Evolutionary conservation across 2,797 vertebrate genomes (phyloP).

Genomic region (Masticophis lateralis): DNA sequence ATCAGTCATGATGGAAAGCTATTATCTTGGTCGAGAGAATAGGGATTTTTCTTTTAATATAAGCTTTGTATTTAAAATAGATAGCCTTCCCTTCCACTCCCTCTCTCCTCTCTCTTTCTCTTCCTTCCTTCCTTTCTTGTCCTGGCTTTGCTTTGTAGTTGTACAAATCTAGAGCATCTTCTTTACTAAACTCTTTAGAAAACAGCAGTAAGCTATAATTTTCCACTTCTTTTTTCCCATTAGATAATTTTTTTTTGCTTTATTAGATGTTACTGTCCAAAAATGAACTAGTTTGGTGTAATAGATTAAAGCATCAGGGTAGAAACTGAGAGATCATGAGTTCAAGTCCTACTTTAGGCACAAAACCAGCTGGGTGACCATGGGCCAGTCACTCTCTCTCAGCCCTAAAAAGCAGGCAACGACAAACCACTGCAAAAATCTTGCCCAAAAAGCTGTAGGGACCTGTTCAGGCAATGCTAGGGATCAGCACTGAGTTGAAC

Average conservation of each 20-base stretch:
- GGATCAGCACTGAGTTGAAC: neutral
- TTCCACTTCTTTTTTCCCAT: neutral
- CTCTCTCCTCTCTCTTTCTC: constrained; percentile 16
- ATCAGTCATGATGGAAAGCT: neutral
- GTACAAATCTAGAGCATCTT: neutral
- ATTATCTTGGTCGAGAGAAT: neutral
- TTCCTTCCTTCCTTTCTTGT: constrained; percentile 10
- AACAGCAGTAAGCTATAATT: neutral
- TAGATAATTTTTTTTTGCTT: neutral
- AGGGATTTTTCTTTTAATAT: neutral
- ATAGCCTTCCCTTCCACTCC: neutral
- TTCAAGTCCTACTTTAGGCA: neutral
- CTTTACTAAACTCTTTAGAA: neutral
- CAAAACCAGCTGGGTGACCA: neutral
- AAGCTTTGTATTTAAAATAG: constrained; percentile 16
- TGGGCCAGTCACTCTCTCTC: neutral
- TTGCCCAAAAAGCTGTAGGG: neutral
- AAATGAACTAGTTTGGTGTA: neutral
- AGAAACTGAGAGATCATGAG: neutral
- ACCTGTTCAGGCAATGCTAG: neutral
- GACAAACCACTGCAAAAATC: neutral
- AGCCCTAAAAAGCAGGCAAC: neutral
- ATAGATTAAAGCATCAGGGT: neutral
- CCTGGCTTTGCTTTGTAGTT: constrained; percentile 1
- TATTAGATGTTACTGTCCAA: neutral